Conservation (phyloP, 2,113 vertebrate species). For the Pygoscelis adeliae region DNA sequence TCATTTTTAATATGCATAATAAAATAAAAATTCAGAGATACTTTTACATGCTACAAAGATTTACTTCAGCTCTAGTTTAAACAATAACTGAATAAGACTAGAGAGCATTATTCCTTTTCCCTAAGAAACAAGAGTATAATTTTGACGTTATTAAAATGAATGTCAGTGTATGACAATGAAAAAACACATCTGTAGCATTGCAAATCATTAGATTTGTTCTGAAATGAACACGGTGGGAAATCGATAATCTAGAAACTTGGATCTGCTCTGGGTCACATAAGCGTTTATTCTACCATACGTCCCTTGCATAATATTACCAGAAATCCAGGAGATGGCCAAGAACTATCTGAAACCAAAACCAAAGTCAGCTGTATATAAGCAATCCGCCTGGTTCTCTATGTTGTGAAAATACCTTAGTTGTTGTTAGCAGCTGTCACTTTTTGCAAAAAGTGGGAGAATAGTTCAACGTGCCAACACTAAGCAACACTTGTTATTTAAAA, state of each 20-base stretch:
- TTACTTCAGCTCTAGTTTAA: constrained; percentile 30
- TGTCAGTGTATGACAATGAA: neutral
- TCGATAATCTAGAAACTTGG: neutral
- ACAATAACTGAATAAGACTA: neutral
- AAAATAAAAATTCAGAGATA: constrained; percentile 21
- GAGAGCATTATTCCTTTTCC: constrained; percentile 15
- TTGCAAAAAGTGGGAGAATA: neutral
- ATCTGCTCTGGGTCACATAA: neutral
- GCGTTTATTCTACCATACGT: neutral
- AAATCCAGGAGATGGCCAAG: neutral
- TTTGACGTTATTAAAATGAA: neutral
- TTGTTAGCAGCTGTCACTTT: neutral
- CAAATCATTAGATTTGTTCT: neutral
- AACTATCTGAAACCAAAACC: neutral
- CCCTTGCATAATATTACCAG: neutral
- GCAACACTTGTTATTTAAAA: neutral
- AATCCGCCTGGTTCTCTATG: neutral
- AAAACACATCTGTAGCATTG: neutral
- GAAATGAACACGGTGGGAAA: neutral
- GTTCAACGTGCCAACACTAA: neutral
- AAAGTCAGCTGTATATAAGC: neutral
- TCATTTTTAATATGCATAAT: constrained; percentile 22
- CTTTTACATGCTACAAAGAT: neutral
- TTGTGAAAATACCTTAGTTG: neutral
- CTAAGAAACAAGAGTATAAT: neutral